Conservation (phyloP, 1,140 invertebrate species). For the Zaprionus tsacasi region DNA sequence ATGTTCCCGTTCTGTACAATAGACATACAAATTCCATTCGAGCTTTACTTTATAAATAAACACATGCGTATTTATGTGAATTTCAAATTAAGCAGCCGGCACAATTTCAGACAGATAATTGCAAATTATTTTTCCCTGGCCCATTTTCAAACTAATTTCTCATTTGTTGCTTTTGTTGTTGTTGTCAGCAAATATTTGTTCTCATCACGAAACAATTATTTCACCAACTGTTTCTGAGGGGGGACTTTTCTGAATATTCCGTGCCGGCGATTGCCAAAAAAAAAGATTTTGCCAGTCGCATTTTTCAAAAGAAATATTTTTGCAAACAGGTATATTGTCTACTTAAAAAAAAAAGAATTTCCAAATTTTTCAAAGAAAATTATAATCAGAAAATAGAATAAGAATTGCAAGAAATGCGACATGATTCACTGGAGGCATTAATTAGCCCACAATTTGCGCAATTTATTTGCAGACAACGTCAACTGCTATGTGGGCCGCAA, state of each 20-base stretch:
- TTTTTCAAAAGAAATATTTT: constrained; percentile 25
- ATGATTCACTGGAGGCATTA: constrained; percentile 18
- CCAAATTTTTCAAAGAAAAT: constrained; percentile 48
- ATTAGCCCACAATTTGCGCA: constrained; percentile 43
- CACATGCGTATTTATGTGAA: neutral
- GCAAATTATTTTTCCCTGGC: neutral
- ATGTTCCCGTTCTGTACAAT: neutral
- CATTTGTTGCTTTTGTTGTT: neutral
- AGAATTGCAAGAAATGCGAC: constrained; percentile 52
- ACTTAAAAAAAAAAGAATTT: constrained; percentile 40
- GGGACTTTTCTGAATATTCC: neutral
- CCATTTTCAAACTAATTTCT: constrained; percentile 5
- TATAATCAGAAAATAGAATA: constrained; percentile 18
- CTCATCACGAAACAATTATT: constrained; percentile 9
- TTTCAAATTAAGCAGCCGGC: neutral
- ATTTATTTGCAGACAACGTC: constrained; percentile 65
- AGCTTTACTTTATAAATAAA: too few relatives aligned
- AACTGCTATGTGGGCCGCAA: constrained; percentile 79
- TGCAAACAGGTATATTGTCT: constrained; percentile 26
- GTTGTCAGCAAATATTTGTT: neutral
- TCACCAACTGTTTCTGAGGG: neutral
- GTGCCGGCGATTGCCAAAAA: constrained; percentile 21
- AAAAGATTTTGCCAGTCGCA: neutral
- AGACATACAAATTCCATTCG: too few relatives aligned
- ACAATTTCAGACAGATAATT: neutral